Evolutionary conservation across 2,113 vertebrate genomes (phyloP).

Genomic region (Sylvietta virens): DNA sequence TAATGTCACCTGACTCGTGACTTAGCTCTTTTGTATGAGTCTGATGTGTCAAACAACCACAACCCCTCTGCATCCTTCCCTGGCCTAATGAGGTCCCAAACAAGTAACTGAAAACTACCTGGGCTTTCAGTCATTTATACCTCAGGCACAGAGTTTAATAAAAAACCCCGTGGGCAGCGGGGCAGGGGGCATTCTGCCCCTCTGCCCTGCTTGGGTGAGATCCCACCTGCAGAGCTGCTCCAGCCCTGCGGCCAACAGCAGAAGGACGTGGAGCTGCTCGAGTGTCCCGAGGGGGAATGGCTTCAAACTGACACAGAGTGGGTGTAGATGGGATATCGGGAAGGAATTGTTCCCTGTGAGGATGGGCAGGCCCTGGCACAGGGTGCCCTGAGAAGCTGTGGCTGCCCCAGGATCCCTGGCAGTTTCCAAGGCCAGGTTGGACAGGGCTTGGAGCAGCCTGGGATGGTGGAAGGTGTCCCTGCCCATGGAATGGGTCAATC

Average conservation of each 20-base stretch:
- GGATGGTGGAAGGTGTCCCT: neutral
- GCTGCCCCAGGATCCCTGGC: neutral
- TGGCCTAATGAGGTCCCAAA: neutral
- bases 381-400: neutral
- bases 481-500: accelerated
- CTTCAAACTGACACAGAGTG: neutral
- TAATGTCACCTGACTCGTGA: neutral
- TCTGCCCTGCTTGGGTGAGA: neutral
- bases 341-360: accelerated
- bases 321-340: accelerated
- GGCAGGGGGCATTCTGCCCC: neutral
- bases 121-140: neutral
- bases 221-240: neutral
- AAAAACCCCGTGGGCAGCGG: neutral
- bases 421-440: neutral
- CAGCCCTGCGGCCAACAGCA: neutral
- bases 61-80: neutral
- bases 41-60: neutral
- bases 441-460: neutral
- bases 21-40: neutral
- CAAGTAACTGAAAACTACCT: neutral
- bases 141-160: neutral
- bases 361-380: neutral
- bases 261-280: neutral
- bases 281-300: neutral